Conservation (phyloP, 1,140 invertebrate species). For the Nephotettix cincticeps region DNA sequence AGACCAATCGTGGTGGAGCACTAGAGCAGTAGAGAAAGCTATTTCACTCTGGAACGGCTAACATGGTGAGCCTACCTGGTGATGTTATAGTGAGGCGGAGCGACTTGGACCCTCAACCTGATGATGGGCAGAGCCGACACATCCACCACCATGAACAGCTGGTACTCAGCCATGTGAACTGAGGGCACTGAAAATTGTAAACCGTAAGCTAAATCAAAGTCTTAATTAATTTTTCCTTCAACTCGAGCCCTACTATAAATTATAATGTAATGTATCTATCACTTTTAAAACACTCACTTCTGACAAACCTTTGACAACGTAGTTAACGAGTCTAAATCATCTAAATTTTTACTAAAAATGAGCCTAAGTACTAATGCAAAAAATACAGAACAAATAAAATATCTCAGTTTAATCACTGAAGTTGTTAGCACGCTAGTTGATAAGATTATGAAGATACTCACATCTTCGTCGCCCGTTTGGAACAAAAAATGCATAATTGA, state of each 20-base stretch:
- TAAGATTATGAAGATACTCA: background rate
- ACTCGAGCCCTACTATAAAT: background rate
- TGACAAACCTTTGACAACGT: no score
- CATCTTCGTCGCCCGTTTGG: background rate
- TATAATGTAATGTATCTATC: background rate
- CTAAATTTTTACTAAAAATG: no score
- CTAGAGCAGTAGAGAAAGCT: no score
- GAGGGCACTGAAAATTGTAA: background rate
- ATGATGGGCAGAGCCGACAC: constrained; percentile 5
- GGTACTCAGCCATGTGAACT: constrained; percentile 2
- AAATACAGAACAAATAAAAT: no score
- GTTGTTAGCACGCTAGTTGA: no score
- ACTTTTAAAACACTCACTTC: background rate
- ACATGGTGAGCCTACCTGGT: background rate
- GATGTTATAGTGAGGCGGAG: background rate
- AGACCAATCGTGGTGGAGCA: no score
- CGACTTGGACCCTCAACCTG: constrained; percentile 10
- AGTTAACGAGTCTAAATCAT: no score
- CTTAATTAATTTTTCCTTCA: background rate
- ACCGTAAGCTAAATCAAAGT: no score
- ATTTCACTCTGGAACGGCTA: no score
- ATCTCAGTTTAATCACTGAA: no score
- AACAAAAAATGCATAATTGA: constrained; percentile 11
- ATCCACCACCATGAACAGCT: constrained; percentile 25
- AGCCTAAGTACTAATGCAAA: no score